Evolutionary conservation across 2,113 vertebrate genomes (phyloP), one percentile per base, ranked within the genome.

Genomic region (Henicopernis longicauda): DNA sequence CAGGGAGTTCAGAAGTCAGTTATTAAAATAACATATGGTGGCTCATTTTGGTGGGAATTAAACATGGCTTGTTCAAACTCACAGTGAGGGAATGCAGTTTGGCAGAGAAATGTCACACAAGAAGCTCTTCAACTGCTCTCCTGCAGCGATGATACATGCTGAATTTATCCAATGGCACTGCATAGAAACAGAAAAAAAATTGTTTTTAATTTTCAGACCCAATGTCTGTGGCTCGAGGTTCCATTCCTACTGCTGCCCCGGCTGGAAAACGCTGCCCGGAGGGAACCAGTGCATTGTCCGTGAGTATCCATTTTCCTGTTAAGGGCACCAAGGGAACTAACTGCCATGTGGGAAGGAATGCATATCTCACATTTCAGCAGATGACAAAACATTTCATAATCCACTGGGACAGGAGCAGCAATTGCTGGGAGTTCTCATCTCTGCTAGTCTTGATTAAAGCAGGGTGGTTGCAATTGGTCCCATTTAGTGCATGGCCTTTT

Each of bases 211-310:
- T 94, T 95, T 85, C 97, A 99, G 99, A 90, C 99, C 99, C 52
- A 99, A 99, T 17, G 99, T 99, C 82, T 99, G 99, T 27, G 99
- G 99, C 92, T 99, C 99, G 45, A 99, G 99, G 93, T 99, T 99
- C 96, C 99, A 99, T 76, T 99, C 99, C 38, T 99, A 99, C 95
- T 99, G 99, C 98, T 99, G 99, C 66, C 99, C 99, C 0, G 99
- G 99, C 83, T 99, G 99, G 99, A 99, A 99, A 98, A 99, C 99
- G 0, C 98, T 99, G 86, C 99, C 99, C 0, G 99, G 98, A 93
- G 99, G 99, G 86, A 99, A 99, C 98, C 99, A 99, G 96, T 99
- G 99, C 97, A 99, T 99, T 61, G 99, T 99, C 96, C 99, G 99
- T 99, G 98, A 99, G 99, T 99, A 95, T 70, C 5, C 6, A 3